A percentile compares a stretch with the other conserved stretches of the same genome.
Evolutionary conservation across 2,888 invertebrate genomes (phyloP).

Genomic region (Corythucha ciliata): DNA sequence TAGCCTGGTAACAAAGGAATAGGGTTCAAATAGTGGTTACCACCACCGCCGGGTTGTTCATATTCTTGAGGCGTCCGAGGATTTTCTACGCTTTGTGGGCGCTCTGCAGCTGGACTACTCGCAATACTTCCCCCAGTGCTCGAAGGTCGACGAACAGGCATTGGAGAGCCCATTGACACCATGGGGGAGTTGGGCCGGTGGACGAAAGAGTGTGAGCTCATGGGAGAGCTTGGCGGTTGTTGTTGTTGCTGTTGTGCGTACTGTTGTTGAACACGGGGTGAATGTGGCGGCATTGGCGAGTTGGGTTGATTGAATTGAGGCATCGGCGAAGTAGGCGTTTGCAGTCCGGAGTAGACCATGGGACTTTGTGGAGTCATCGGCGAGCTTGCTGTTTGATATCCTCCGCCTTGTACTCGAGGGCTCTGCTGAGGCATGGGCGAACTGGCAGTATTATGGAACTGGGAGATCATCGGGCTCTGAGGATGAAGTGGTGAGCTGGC

Average conservation of each 20-base stretch:
- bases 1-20: slow-evolving; percentile 52
- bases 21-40: slow-evolving; percentile 49
- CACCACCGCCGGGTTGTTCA: slow-evolving; percentile 43
- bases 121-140: slow-evolving; percentile 45
- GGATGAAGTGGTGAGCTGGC: slow-evolving; percentile 47
- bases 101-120: slow-evolving; percentile 49
- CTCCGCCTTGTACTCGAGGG: slow-evolving; percentile 41
- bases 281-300: slow-evolving; percentile 31
- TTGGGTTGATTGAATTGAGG: slow-evolving; percentile 32
- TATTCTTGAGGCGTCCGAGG: slow-evolving; percentile 43
- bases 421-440: slow-evolving; percentile 44
- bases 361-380: slow-evolving; percentile 40
- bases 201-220: slow-evolving; percentile 38
- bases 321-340: slow-evolving; percentile 31
- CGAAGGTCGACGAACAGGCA: slow-evolving; percentile 48
- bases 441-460: slow-evolving; percentile 37
- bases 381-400: slow-evolving; percentile 41
- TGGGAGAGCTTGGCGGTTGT: slow-evolving; percentile 46
- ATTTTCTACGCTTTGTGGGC: slow-evolving; percentile 52
- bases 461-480: slow-evolving; percentile 29
- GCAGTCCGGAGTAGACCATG: slow-evolving; percentile 32
- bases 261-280: slow-evolving; percentile 29
- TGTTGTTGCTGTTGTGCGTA: slow-evolving; percentile 18
- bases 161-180: slow-evolving; percentile 44
- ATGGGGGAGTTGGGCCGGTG: slow-evolving; percentile 43